Base-by-base conservation (phyloP, 2,113 vertebrate genomes). In the Empidonax traillii region DNA sequence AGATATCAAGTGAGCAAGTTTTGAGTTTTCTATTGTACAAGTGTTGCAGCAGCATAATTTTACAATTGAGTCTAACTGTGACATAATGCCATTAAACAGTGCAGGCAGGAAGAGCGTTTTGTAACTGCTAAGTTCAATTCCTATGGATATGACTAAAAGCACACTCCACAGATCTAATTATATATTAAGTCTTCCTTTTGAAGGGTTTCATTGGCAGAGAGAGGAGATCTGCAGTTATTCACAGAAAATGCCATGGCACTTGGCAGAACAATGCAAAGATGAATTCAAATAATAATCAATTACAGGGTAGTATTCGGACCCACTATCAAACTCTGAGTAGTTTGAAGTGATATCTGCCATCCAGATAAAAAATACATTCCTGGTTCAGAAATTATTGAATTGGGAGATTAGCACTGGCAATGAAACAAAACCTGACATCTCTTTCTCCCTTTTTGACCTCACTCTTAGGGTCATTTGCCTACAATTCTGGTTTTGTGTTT, bases 401-500 rank as follows among this genome's bases (percentile, higher is more conserved):
- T 62, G 47, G 17, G 55, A 93, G 33, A 79, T 58, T 69, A 86
- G 11, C n/a, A 46, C 1, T 4, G 31, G 2, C 30, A 62, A 63
- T 39, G 35, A 88, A 86, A 78, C 47, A 67, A 73, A 80, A 80
- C 17, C n/a, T 41, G 44, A 62, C n/a, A 41, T 73, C 9, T 76
- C 19, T 93, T 85, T 96, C 58, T 86, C 23, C 43, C 17, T 68
- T 80, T 56, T 8, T 80, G 30, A 77, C 55, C 35, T 74, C 5
- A 1, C 11, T 59, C 12, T 67, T 73, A 43, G 12, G 25, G 22
- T 85, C 55, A 39, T 69, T 87, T 74, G 35, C 71, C 20, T 83
- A 49, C 27, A 30, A 39, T 83, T 87, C 92, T 93, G 94, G n/a
- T 94, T 96, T 90, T 96, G 46, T 94, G 76, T 96, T 95, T 90